Base-by-base conservation (phyloP, 2,797 vertebrate species). In the Pseudopleuronectes americanus region DNA sequence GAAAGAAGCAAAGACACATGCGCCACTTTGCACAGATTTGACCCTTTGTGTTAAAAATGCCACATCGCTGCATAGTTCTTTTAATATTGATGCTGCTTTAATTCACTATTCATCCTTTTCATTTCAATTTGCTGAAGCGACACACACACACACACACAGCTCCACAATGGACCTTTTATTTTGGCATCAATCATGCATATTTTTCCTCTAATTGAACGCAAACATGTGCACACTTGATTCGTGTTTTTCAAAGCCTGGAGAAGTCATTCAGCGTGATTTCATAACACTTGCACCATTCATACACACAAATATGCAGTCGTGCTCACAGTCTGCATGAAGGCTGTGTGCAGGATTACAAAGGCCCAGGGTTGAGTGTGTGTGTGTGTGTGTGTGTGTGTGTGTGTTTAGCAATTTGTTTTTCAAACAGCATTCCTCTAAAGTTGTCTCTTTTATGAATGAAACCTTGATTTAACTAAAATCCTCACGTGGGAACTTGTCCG, bases 191-290 rank as follows among this genome's bases (percentile, higher is more conserved):
- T 51, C 48, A 9, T 21, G n/a, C 7, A 55, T 28, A 8, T 4
- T 55, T 55, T 55, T 55, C 53, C 26, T 55, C 53, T 31, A 5
- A 13, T 16, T 17, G 1, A 3, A 31, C 17, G 3, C 24, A 54
- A 54, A 16, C 31, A n/a, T 16, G 31, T 19, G 12, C 8, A 4
- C 12, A 19, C 22, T 56, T 48, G 58, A 71, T 16, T 58, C 8
- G 6, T 54, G 19, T 52, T 57, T 69, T 64, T 33, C 56, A 24
- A 71, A 68, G 51, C 19, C 8, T 22, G 33, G 36, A 9, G 41
- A 49, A 67, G 16, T 21, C 45, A 66, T 70, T 78, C 55, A 74
- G 33, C 3, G 1, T 59, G 31, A 58, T 69, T 66, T 76, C 47
- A 67, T 52, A 57, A 51, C n/a, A 54, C 16, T 6, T 2, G 14